Evolutionary conservation across 2,797 vertebrate genomes (phyloP), one percentile per base, ranked within the genome.

Genomic region (Sternotherus odoratus): DNA sequence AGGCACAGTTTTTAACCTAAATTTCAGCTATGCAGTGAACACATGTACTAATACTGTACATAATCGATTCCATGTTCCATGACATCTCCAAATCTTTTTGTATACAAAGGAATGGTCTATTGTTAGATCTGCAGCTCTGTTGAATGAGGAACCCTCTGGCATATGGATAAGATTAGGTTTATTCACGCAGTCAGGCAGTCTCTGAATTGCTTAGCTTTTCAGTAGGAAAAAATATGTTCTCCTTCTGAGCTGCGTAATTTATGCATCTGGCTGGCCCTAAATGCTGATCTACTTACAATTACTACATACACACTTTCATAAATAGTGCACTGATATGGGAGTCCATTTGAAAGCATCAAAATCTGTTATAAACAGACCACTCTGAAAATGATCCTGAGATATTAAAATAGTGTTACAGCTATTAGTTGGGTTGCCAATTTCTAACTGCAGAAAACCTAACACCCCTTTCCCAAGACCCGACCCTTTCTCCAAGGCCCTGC

Each of bases 271-370:
- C 83, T 88, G 83, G 12, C 33, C 48, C 16, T 50, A 77, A 96
- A 81, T 93, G 87, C 28, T 24, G 21, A 85, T 95, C 96, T 85
- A 28, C 0, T 77, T 81, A 24, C 56, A 3, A 91, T 96, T 92
- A 53, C 28, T 85, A 82, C 49, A 56, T 85, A 82, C 49, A 56
- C 16, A 83, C 91, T 89, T 88, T 77, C 5, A 1, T 86, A 24
- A 66, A 13, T 8, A 77, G 5, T 26, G 1, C 54, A 12, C 87
- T 53, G 24, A 33, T n/a, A 1, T 54, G 77, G 43, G 15, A 89
- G 81, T 46, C 43, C 43, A 28, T 75, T 28, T 75, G 72, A 75
- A 75, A 26, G 43, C 72, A 43, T 75, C 26, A 30, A 75, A 75
- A 46, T 24, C 43, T 75, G 43, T 24, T 46, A 16, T 15, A 46